A percentile compares a stretch with the other conserved stretches of the same genome.
phyloP scores from a whole-genome alignment of 1,140 invertebrate species.

The Linepithema humile region DNA sequence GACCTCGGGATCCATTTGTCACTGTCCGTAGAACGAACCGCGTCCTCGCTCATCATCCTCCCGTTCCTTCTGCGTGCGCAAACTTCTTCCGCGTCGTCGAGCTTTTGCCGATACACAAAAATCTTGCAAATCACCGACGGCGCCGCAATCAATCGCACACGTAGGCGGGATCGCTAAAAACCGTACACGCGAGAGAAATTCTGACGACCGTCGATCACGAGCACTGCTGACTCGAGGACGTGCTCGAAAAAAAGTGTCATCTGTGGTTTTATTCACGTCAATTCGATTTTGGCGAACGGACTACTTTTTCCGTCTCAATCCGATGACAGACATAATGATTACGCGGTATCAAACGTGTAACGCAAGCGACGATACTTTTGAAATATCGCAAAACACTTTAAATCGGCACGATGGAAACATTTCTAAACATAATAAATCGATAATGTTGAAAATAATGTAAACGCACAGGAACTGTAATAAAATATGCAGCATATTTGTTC shows the following conservation, averaged over 20 bases:
- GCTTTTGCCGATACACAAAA: constrained; percentile 53
- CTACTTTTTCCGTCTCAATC: constrained; percentile 5
- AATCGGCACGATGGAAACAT: neutral
- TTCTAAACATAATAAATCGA: neutral
- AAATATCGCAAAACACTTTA: neutral
- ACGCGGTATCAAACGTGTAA: neutral
- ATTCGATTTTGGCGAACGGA: neutral
- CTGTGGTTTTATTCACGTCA: constrained; percentile 14
- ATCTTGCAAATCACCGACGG: constrained; percentile 42
- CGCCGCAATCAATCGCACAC: constrained; percentile 56
- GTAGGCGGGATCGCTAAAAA: neutral
- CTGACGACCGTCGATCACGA: constrained; percentile 10
- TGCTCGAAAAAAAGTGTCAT: neutral
- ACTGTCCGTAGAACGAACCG: constrained; percentile 60
- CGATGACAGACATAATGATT: constrained; percentile 1
- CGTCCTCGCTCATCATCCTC: constrained; percentile 16
- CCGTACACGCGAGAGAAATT: neutral
- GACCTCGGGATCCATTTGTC: constrained; percentile 66
- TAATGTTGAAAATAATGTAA: neutral
- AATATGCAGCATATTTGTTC: neutral
- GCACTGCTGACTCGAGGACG: neutral
- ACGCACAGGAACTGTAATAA: neutral
- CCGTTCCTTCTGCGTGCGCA: neutral
- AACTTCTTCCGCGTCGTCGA: constrained; percentile 31
- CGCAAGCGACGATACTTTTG: too few species aligned